Percentiles rank a stretch among this genome's conserved stretches.
These are phyloP conservation scores for Troides helena DNA, from an alignment of 2,888 invertebrate genomes.

Conservation along the genomic window DNA sequence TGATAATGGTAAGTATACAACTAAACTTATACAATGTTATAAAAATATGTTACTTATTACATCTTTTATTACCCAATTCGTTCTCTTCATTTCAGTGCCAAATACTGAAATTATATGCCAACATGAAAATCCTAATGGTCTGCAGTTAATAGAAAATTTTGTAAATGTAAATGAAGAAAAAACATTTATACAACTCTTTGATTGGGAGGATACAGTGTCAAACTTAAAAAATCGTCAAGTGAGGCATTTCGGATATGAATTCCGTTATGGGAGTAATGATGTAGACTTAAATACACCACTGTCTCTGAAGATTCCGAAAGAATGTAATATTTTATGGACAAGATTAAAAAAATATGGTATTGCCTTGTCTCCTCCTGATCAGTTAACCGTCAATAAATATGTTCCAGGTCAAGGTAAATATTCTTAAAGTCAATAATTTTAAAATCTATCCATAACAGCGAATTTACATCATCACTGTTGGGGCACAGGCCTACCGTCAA, in stretches of 20 bases:
- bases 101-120: constrained; percentile 55
- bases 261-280: constrained; percentile 92
- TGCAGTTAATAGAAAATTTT: constrained; percentile 86
- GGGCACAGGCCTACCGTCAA: no score
- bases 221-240: constrained; percentile 90
- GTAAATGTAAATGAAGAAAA: constrained; percentile 85
- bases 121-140: constrained; percentile 82
- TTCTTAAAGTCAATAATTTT: no score
- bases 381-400: constrained; percentile 92
- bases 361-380: constrained; percentile 83
- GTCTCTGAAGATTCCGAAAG: constrained; percentile 83
- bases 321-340: constrained; percentile 84
- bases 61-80: background rate
- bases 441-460: no score
- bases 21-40: background rate
- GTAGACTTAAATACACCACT: constrained; percentile 87
- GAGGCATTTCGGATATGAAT: constrained; percentile 95
- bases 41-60: background rate
- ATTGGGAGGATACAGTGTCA: constrained; percentile 65
- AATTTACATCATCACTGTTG: no score
- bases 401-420: constrained; percentile 87
- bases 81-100: constrained; percentile 58
- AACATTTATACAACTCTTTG: constrained; percentile 79
- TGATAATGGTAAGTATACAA: constrained; percentile 71
- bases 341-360: constrained; percentile 69